Evolutionary conservation across 53 echinoderm and acorn worm species (phyloP).

Genomic region (Echinarachnius parma): DNA sequence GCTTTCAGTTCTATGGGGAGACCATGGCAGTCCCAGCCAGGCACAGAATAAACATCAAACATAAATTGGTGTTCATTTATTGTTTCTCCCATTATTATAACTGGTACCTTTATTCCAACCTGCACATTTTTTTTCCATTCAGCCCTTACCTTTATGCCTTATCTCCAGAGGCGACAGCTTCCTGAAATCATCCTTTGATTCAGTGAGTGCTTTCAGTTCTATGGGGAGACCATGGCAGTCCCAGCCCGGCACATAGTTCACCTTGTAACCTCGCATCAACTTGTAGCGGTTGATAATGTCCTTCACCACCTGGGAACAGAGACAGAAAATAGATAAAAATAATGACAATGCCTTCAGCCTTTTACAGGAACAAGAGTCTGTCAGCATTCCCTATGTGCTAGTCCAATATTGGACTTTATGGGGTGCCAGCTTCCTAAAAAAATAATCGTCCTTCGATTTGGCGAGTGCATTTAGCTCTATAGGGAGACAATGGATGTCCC

Average conservation of each 20-base stretch:
- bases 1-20: slow-evolving; percentile 97
- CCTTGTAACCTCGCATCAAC: slow-evolving; percentile 69
- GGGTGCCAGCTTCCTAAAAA: too few relatives aligned
- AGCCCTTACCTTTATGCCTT: slow-evolving; percentile 76
- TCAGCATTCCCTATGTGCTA: too few relatives aligned
- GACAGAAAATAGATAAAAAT: too few relatives aligned
- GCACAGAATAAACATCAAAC: slow-evolving; percentile 87
- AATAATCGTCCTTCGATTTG: too few relatives aligned
- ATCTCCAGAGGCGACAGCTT: slow-evolving; percentile 67
- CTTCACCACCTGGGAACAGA: slow-evolving; percentile 85
- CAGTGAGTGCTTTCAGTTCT: slow-evolving; percentile 89
- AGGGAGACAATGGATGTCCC: slow-evolving; percentile 89
- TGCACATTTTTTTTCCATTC: too few relatives aligned
- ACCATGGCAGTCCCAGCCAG: slow-evolving; percentile 99
- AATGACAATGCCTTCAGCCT: too few relatives aligned
- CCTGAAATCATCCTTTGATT: slow-evolving; percentile 73
- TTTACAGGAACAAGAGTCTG: too few relatives aligned
- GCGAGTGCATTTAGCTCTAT: slow-evolving; percentile 81
- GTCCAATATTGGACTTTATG: too few relatives aligned
- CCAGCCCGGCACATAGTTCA: slow-evolving; percentile 96
- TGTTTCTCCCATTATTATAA: too few relatives aligned
- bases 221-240: slow-evolving; percentile 98
- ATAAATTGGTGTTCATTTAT: too few relatives aligned
- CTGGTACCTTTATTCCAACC: too few relatives aligned
- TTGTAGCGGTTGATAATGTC: slow-evolving; percentile 95